phyloP scores from a whole-genome alignment of 2,888 invertebrate genomes.

The Ectobius pallidus region DNA sequence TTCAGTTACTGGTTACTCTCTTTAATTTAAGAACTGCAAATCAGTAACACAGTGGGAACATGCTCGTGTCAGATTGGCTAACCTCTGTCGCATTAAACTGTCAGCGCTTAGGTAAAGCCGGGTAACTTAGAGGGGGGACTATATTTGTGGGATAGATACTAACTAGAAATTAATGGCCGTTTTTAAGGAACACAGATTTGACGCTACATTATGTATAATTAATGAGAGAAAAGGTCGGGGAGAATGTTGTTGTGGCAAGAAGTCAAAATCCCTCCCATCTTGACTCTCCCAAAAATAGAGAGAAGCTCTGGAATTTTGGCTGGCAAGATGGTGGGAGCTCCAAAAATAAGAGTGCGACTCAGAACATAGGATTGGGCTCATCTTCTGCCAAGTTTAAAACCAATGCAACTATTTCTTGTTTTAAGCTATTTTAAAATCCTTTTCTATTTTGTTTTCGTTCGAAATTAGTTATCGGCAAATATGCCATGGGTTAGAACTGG shows the following conservation, averaged over 20 bases:
- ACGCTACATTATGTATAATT: background rate
- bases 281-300: background rate
- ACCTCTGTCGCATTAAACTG: too few species aligned
- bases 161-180: too few species aligned
- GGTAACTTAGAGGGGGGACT: too few species aligned
- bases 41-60: too few species aligned
- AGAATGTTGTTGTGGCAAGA: background rate
- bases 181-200: background rate
- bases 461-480: background rate
- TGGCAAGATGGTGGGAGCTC: background rate
- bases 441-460: constrained; percentile 1
- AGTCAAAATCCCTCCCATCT: background rate
- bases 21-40: too few species aligned
- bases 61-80: too few species aligned
- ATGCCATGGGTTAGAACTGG: background rate
- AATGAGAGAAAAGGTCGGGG: constrained; percentile 16
- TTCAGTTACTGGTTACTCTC: too few species aligned
- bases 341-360: constrained; percentile 16
- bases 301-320: constrained; percentile 26
- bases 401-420: background rate
- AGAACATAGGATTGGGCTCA: background rate
- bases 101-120: too few species aligned
- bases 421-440: background rate
- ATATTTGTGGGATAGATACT: too few species aligned
- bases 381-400: background rate